Conservation (phyloP, 2,113 vertebrate genomes). For the Notechis scutatus region DNA sequence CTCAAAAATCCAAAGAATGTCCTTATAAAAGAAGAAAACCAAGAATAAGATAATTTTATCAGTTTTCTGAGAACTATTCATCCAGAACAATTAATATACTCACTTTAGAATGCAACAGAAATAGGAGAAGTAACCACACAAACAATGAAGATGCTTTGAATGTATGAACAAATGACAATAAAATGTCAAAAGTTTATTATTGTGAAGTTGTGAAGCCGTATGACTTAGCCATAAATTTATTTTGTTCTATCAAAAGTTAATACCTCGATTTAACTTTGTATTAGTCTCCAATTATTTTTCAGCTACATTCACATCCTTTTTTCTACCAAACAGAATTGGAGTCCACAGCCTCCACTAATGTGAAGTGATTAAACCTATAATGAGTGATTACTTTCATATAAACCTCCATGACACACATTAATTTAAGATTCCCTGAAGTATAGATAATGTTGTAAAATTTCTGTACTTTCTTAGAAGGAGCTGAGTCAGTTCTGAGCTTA, state of each 20-base stretch:
- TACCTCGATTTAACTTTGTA: background rate
- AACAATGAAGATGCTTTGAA: background rate
- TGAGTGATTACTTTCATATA: conserved; percentile 14
- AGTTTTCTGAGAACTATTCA: background rate
- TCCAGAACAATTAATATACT: background rate
- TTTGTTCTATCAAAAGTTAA: background rate
- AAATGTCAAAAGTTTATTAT: background rate
- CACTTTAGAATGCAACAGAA: background rate
- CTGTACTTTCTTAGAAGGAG: background rate
- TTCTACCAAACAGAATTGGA: background rate
- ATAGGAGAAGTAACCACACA: background rate
- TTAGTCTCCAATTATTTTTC: background rate
- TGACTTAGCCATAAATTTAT: background rate
- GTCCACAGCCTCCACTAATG: background rate
- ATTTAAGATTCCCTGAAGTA: conserved; percentile 5
- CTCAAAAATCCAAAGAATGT: background rate
- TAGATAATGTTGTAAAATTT: background rate
- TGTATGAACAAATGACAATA: background rate
- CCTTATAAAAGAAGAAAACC: background rate
- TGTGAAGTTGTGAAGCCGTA: background rate
- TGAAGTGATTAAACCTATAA: conserved; percentile 11
- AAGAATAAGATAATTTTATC: background rate
- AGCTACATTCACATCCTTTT: background rate
- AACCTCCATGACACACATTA: conserved; percentile 15
- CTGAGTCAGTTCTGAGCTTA: background rate